phyloP scores from a whole-genome alignment of 2,888 invertebrate genomes.

The Nephrotoma appendiculata region DNA sequence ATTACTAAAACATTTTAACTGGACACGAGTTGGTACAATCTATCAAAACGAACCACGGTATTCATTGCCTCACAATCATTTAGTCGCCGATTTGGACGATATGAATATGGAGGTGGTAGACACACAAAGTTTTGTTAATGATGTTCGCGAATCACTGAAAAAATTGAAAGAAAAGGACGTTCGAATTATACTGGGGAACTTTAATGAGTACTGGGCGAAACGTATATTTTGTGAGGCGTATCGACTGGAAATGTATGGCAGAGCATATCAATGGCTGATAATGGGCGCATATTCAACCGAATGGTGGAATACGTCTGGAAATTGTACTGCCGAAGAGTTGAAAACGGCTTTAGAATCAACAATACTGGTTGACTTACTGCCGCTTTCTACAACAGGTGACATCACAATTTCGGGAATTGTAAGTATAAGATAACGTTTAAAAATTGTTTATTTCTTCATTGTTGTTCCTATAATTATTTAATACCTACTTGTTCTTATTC shows the following conservation, averaged over 20 bases:
- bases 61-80: slow-evolving; percentile 76
- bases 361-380: slow-evolving; percentile 75
- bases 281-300: slow-evolving; percentile 70
- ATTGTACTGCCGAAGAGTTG: slow-evolving; percentile 59
- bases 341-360: slow-evolving; percentile 71
- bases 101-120: slow-evolving; percentile 70
- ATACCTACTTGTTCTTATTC: no score
- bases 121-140: slow-evolving; percentile 84
- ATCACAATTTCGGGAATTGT: slow-evolving; percentile 83
- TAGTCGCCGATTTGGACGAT: slow-evolving; percentile 73
- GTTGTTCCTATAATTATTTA: no score
- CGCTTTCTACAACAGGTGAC: slow-evolving; percentile 72
- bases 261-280: slow-evolving; percentile 90
- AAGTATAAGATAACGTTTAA: slow-evolving; percentile 31
- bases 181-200: slow-evolving; percentile 89
- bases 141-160: slow-evolving; percentile 62
- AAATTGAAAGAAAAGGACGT: slow-evolving; percentile 84
- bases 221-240: slow-evolving; percentile 79
- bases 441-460: not conserved
- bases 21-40: slow-evolving; percentile 94
- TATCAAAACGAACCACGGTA: slow-evolving; percentile 93
- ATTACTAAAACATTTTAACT: slow-evolving; percentile 81
- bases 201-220: slow-evolving; percentile 87
- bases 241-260: slow-evolving; percentile 74
- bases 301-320: slow-evolving; percentile 56